Evolutionary conservation across 2,888 invertebrate species (phyloP).

Genomic region (Pimpla rufipes): DNA sequence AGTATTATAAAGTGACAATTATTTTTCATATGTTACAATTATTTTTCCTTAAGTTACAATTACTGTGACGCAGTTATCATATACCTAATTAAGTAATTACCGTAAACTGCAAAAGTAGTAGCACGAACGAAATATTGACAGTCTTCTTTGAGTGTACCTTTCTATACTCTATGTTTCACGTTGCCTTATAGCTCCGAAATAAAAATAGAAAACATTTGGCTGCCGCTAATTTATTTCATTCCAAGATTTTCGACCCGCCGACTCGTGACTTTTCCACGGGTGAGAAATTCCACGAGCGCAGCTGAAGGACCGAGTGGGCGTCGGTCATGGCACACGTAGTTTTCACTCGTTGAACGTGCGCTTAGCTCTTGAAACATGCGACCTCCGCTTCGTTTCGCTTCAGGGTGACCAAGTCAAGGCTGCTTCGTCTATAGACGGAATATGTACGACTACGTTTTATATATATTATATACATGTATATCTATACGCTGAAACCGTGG

Average conservation of each 20-base stretch:
- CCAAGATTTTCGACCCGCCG: constrained; percentile 1
- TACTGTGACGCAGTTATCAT: too few species aligned
- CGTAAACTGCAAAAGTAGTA: too few species aligned
- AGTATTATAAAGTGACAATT: too few species aligned
- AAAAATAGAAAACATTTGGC: neutral
- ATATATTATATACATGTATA: constrained; percentile 4
- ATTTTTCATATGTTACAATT: too few species aligned
- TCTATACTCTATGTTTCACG: neutral
- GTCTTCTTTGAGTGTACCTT: too few species aligned
- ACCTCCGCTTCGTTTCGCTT: constrained; percentile 68
- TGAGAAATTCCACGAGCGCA: constrained; percentile 13
- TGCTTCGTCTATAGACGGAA: constrained; percentile 66
- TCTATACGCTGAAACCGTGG: constrained; percentile 10
- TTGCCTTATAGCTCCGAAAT: neutral
- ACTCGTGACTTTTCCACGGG: constrained; percentile 62
- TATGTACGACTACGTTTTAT: constrained; percentile 15
- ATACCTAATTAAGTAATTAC: too few species aligned
- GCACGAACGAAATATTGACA: too few species aligned
- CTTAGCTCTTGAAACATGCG: constrained; percentile 56
- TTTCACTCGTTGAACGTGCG: constrained; percentile 32
- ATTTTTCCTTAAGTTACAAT: too few species aligned
- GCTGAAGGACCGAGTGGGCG: constrained; percentile 17
- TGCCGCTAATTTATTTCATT: neutral
- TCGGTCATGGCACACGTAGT: constrained; percentile 28
- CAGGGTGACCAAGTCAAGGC: constrained; percentile 80